Evolutionary conservation across 2,113 vertebrate species (phyloP).

Genomic region (Panthera leo): DNA sequence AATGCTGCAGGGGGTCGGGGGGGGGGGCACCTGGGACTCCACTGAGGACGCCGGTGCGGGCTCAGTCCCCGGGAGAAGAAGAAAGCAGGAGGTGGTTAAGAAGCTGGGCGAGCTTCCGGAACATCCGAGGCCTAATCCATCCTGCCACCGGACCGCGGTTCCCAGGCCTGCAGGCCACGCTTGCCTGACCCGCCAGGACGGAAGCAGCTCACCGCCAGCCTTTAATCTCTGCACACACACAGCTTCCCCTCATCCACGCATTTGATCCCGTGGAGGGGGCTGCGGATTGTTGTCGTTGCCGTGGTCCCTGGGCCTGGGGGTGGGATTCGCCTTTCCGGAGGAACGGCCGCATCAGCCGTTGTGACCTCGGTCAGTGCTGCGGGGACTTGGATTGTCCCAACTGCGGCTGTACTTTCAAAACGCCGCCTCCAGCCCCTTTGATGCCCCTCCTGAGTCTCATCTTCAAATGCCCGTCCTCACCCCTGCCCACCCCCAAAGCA

Average conservation of each 20-base stretch:
- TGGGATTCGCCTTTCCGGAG: background rate
- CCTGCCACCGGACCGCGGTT: accelerated
- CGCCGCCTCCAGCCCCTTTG: background rate
- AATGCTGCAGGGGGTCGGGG: background rate
- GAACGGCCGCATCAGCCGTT: accelerated
- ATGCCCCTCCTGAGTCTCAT: accelerated
- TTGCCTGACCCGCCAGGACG: accelerated
- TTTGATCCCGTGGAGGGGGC: background rate
- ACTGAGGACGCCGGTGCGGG: accelerated
- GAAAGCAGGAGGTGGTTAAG: accelerated
- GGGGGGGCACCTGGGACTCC: background rate
- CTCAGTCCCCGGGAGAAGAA: background rate
- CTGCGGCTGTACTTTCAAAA: background rate
- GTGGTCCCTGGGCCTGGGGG: accelerated
- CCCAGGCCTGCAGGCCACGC: accelerated
- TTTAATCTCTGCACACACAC: background rate
- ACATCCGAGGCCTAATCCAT: background rate
- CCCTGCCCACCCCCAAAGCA: accelerated
- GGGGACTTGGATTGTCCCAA: accelerated
- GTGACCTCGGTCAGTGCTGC: background rate
- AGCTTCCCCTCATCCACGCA: accelerated
- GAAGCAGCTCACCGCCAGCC: background rate
- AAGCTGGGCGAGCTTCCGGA: background rate
- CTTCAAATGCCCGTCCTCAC: background rate
- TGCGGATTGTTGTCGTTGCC: accelerated